A percentile compares a stretch with the other conserved stretches of the same genome.
Evolutionary conservation across 2,797 vertebrate genomes (phyloP).

Genomic region (Parauchenoglanis punctatus): DNA sequence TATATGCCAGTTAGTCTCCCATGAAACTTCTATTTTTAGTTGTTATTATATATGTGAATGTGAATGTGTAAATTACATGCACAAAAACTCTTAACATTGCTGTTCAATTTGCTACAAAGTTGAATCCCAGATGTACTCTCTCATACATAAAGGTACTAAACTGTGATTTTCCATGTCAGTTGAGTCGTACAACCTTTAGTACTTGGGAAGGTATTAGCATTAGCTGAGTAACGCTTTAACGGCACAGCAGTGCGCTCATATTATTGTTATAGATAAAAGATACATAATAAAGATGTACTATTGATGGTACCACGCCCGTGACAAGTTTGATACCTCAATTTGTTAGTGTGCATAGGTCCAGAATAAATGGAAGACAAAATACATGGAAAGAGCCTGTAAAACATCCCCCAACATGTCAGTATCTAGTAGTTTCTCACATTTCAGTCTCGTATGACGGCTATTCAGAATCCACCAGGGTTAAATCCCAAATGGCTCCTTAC

Average conservation of each 20-base stretch:
- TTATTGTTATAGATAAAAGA: background rate
- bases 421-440: background rate
- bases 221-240: background rate
- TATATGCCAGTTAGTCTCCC: too few relatives aligned
- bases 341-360: background rate
- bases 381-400: background rate
- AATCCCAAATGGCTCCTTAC: slow-evolving; percentile 16
- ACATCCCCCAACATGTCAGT: background rate
- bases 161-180: background rate
- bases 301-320: background rate
- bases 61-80: background rate
- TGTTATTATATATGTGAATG: background rate
- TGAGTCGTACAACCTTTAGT: background rate
- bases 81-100: background rate
- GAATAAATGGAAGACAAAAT: background rate
- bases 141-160: background rate
- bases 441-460: background rate
- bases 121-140: background rate
- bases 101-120: background rate
- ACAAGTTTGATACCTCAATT: background rate
- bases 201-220: background rate
- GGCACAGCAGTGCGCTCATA: background rate
- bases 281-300: background rate
- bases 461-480: background rate
- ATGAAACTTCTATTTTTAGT: background rate